Conservation (phyloP, 2,113 vertebrate species). For the Laterallus jamaicensis region DNA sequence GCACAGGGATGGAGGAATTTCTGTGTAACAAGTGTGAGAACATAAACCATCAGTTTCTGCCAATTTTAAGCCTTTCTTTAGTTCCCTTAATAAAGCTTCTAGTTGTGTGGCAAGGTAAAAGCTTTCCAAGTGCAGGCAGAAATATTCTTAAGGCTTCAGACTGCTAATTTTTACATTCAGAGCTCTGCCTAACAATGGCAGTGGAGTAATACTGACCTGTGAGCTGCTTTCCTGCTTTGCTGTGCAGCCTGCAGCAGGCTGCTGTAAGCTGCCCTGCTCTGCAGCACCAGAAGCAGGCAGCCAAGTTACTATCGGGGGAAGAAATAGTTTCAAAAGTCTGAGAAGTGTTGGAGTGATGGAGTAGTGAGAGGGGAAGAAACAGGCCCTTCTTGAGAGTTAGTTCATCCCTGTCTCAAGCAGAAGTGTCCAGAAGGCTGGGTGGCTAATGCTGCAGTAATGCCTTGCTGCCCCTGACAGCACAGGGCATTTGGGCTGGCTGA, state of each 20-base stretch:
- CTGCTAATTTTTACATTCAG: neutral
- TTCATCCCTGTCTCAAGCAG: neutral
- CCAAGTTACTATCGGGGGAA: neutral
- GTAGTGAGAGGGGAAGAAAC: neutral
- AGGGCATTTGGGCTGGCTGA: neutral
- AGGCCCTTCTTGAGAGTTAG: neutral
- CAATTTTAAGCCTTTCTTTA: slow-evolving; percentile 42
- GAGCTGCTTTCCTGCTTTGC: neutral
- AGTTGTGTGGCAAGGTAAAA: neutral
- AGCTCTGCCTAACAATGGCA: neutral
- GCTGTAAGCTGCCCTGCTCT: neutral
- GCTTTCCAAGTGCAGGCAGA: slow-evolving; percentile 32
- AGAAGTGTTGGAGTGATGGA: neutral
- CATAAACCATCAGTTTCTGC: slow-evolving; percentile 18
- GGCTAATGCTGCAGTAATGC: neutral
- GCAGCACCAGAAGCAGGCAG: neutral
- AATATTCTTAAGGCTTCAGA: neutral
- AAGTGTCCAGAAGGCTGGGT: neutral
- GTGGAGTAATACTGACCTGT: neutral
- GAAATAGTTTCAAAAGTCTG: neutral
- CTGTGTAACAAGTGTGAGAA: slow-evolving; percentile 31
- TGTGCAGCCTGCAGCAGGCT: neutral
- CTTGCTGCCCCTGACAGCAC: neutral
- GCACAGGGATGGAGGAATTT: neutral
- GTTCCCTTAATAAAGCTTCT: neutral